Evolutionary conservation across 2,888 invertebrate genomes (phyloP), one percentile per base, ranked within the genome.

Genomic region (Troglohyphantes excavatus): DNA sequence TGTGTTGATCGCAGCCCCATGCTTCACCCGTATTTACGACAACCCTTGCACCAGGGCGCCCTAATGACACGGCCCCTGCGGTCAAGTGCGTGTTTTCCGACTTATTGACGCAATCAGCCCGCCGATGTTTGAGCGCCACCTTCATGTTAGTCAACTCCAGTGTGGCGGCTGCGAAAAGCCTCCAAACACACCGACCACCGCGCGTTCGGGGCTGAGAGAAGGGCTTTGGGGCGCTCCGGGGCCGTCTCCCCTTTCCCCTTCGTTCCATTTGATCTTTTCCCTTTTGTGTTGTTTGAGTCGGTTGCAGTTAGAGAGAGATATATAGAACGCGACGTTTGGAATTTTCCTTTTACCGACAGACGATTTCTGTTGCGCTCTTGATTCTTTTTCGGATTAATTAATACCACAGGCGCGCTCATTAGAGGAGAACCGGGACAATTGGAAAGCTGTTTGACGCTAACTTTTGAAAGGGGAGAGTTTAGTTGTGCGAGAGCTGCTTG

Each of bases 41-140:
- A 89, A 89, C 75, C 88, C 88, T 79, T 70, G 88, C 27, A 27
- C 76, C 59, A 27, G 46, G 65, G 63, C 76, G 27, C 84, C 65
- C 84, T 90, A 84, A 90, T 79, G 84, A 90, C 79, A 84, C 72
- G 43, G 61, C 26, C 84, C 84, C 90, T 65, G 90, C 78, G 90
- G 90, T 73, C 88, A 82, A 72, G 84, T 61, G 79, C 90, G 90
- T 90, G 90, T 90, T 90, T 90, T 84, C 78, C 59, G 84, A 72
- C 90, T 90, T 90, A 90, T 90, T 90, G 90, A 90, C 90, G 90
- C 90, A 90, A 90, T 90, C 90, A 90, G 90, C 67, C 67, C 75
- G 78, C 90, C 90, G 78, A n/a, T n/a, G n/a, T n/a, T n/a, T 68
- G 81, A 76, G 9, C 33, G 3, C 81, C 43, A 67, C 72, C 73